Evolutionary conservation across 1,140 invertebrate genomes (phyloP).

Genomic region (Aradophagus sp.): DNA sequence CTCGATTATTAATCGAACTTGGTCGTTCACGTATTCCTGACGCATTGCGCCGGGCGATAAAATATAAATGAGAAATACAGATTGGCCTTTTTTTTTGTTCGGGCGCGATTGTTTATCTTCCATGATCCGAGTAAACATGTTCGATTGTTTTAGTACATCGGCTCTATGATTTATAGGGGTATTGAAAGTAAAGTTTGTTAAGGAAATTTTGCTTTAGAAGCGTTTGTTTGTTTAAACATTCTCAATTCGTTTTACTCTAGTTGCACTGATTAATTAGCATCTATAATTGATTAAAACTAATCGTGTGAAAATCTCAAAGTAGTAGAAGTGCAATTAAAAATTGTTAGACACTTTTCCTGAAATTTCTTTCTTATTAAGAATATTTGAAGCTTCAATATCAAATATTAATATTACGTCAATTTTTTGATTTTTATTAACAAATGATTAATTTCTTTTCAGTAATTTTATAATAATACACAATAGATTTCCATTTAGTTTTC

Average conservation of each 20-base stretch:
- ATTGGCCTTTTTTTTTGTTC: slow-evolving; percentile 21
- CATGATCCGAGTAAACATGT: slow-evolving; percentile 5
- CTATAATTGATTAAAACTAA: too few relatives aligned
- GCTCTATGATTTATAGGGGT: slow-evolving; percentile 1
- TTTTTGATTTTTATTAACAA: too few relatives aligned
- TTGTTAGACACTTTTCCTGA: too few relatives aligned
- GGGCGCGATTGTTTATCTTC: slow-evolving; percentile 17
- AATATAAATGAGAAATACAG: slow-evolving; percentile 35
- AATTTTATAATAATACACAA: too few relatives aligned
- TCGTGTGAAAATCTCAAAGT: too few relatives aligned
- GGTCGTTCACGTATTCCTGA: slow-evolving; percentile 22
- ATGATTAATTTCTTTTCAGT: too few relatives aligned
- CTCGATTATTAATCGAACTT: slow-evolving; percentile 27
- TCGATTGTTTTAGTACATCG: background rate
- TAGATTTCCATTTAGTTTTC: too few relatives aligned
- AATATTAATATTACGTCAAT: too few relatives aligned
- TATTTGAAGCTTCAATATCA: too few relatives aligned
- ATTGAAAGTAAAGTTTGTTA: background rate
- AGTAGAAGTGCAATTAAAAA: too few relatives aligned
- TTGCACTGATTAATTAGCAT: too few relatives aligned
- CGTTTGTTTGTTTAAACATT: background rate
- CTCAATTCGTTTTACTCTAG: slow-evolving; percentile 1
- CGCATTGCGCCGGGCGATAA: slow-evolving; percentile 18
- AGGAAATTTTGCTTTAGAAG: background rate
- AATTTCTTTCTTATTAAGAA: too few relatives aligned